Conservation (phyloP, 2,113 vertebrate species). For the Toxotes chatareus region DNA sequence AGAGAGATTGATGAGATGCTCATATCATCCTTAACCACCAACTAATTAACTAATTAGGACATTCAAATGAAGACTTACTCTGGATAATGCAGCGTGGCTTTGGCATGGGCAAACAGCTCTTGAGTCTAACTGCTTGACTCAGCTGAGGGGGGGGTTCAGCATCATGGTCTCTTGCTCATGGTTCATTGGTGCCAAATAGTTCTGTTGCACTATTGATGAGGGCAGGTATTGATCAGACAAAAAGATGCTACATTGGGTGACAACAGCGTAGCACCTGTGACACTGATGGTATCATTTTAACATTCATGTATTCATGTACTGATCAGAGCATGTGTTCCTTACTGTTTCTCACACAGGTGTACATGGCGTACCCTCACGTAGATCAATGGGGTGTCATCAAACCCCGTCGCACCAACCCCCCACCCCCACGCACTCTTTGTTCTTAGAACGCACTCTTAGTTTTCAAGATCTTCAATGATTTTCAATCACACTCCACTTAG, state of each 20-base stretch:
- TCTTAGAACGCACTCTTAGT: slow-evolving; percentile 30
- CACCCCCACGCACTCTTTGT: background rate
- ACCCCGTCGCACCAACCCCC: slow-evolving; percentile 7
- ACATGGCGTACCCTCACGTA: slow-evolving; percentile 32
- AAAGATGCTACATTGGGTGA: slow-evolving; percentile 27
- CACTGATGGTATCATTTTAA: slow-evolving; percentile 22
- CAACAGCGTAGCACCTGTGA: slow-evolving; percentile 37
- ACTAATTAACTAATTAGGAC: slow-evolving; percentile 88
- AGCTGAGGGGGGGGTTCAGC: slow-evolving; percentile 47
- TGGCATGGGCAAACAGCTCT: slow-evolving; percentile 76
- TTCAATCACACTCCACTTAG: slow-evolving; percentile 73
- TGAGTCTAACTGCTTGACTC: slow-evolving; percentile 70
- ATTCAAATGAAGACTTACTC: slow-evolving; percentile 86
- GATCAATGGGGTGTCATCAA: slow-evolving; percentile 62
- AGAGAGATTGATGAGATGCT: slow-evolving; percentile 86
- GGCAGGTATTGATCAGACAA: slow-evolving; percentile 54
- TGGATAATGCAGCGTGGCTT: slow-evolving; percentile 80
- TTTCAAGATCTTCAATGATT: slow-evolving; percentile 66
- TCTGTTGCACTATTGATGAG: slow-evolving; percentile 56
- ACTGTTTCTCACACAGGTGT: slow-evolving; percentile 38
- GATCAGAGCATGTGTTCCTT: slow-evolving; percentile 30
- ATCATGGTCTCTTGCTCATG: slow-evolving; percentile 37
- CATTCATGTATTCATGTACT: slow-evolving; percentile 45
- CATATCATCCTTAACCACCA: slow-evolving; percentile 87
- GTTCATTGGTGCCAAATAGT: slow-evolving; percentile 55